These are phyloP conservation scores for Marmota flaviventris DNA, from an alignment of 2,113 vertebrate genomes.

Conservation along the genomic window DNA sequence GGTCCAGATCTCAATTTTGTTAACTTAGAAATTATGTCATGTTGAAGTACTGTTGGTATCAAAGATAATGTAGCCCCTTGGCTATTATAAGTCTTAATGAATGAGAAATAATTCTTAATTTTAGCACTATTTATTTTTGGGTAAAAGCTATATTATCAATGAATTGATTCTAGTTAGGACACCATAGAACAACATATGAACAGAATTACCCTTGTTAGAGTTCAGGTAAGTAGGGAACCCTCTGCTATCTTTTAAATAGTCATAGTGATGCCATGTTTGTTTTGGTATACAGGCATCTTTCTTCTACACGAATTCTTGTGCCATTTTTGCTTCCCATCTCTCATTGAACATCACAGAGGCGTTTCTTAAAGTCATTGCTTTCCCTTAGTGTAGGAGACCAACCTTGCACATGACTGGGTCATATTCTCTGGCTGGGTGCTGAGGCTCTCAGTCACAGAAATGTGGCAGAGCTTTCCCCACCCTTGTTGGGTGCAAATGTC, in stretches of 20 bases:
- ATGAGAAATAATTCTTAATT: neutral
- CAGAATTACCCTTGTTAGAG: neutral
- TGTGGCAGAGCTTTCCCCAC: too few species aligned
- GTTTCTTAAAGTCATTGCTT: neutral
- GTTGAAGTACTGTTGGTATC: neutral
- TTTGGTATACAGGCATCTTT: neutral
- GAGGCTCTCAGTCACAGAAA: too few species aligned
- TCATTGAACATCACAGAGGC: neutral
- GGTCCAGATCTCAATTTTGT: neutral
- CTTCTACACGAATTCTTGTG: neutral
- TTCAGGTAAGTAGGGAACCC: neutral
- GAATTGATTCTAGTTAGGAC: neutral
- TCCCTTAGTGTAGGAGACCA: too few species aligned
- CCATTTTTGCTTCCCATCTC: neutral
- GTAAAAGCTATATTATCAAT: neutral
- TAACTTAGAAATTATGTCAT: neutral
- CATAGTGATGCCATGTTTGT: neutral
- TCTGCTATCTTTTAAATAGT: neutral
- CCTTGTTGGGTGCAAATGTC: too few species aligned
- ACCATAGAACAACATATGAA: neutral
- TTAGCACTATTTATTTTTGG: constrained; percentile 27
- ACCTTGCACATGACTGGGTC: too few species aligned
- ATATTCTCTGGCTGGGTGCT: too few species aligned
- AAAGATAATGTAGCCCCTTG: neutral
- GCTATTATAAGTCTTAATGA: neutral